phyloP scores from a whole-genome alignment of 2,113 vertebrate species.

The Nothoprocta pentlandii region DNA sequence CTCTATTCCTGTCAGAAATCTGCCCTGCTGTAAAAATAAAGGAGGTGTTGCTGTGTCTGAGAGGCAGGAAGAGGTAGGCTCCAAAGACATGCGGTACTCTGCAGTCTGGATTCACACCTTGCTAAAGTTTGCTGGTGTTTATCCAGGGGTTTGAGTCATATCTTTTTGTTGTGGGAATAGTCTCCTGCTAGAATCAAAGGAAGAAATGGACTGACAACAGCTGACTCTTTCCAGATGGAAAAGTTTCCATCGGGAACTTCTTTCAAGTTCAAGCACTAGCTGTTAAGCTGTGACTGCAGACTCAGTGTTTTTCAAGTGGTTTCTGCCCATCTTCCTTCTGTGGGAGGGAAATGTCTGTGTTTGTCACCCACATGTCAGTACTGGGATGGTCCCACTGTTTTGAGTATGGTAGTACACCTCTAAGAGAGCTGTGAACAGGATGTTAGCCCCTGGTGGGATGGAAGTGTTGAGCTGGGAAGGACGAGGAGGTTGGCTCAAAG shows the following conservation, averaged over 20 bases:
- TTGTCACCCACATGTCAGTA: neutral
- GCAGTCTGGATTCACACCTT: neutral
- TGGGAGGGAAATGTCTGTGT: neutral
- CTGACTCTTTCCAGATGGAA: neutral
- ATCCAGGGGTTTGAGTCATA: neutral
- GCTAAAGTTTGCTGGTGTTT: neutral
- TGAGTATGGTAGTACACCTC: neutral
- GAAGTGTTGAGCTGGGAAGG: neutral
- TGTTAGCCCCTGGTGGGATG: neutral
- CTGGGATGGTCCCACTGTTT: neutral
- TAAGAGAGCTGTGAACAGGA: neutral
- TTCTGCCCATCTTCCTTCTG: neutral
- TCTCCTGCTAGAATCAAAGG: neutral
- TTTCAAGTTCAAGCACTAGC: neutral
- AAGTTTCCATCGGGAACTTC: neutral
- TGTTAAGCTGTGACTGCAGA: neutral
- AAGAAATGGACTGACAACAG: neutral
- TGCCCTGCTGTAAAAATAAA: fast-evolving
- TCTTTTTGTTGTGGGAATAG: neutral
- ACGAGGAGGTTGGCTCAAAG: fast-evolving
- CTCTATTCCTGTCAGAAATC: slow-evolving; percentile 12
- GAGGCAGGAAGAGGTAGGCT: neutral
- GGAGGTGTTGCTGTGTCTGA: neutral
- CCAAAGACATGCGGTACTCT: neutral
- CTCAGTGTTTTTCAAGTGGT: neutral